These are phyloP conservation scores for Amblyjoppa fuscipennis DNA, from an alignment of 2,888 invertebrate genomes.

Conservation along the genomic window DNA sequence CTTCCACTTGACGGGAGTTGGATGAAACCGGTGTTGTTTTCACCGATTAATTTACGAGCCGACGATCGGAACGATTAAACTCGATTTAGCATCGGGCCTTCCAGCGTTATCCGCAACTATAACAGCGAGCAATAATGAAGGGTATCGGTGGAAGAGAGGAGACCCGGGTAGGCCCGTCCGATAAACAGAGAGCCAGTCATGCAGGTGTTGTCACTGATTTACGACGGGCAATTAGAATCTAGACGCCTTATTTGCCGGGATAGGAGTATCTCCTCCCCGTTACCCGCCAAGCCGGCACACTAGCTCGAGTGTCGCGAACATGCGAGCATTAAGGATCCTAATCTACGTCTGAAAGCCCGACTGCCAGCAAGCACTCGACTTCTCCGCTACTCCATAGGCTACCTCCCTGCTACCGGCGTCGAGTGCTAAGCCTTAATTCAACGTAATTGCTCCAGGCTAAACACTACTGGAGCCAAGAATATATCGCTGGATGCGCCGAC, in stretches of 20 bases:
- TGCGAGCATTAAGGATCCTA: conserved; percentile 83
- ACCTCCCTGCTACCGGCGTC: conserved; percentile 42
- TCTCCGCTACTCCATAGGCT: conserved; percentile 28
- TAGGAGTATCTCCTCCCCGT: conserved; percentile 57
- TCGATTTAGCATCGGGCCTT: conserved; percentile 77
- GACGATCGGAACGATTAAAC: conserved; percentile 76
- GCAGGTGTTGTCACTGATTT: conserved; percentile 85
- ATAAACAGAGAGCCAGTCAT: conserved; percentile 82
- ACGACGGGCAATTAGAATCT: conserved; percentile 84
- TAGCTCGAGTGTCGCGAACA: conserved; percentile 80
- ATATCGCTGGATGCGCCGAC: not conserved
- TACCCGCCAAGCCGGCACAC: conserved; percentile 36
- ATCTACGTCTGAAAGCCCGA: conserved; percentile 80
- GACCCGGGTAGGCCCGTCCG: conserved; percentile 70
- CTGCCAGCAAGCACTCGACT: conserved; percentile 62
- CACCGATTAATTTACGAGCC: conserved; percentile 44
- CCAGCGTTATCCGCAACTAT: conserved; percentile 25
- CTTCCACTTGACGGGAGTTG: not conserved
- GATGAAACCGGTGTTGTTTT: conserved; percentile 2
- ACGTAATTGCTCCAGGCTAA: conserved; percentile 60
- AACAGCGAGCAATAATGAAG: not conserved
- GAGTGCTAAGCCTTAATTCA: conserved; percentile 63
- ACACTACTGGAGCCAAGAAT: conserved; percentile 47
- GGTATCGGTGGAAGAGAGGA: conserved; percentile 6
- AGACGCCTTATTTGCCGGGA: conserved; percentile 82